Percentiles rank a stretch among this genome's conserved stretches.
These are phyloP conservation scores for Crotalus horridus DNA, from an alignment of 2,113 vertebrate species.

Conservation along the genomic window DNA sequence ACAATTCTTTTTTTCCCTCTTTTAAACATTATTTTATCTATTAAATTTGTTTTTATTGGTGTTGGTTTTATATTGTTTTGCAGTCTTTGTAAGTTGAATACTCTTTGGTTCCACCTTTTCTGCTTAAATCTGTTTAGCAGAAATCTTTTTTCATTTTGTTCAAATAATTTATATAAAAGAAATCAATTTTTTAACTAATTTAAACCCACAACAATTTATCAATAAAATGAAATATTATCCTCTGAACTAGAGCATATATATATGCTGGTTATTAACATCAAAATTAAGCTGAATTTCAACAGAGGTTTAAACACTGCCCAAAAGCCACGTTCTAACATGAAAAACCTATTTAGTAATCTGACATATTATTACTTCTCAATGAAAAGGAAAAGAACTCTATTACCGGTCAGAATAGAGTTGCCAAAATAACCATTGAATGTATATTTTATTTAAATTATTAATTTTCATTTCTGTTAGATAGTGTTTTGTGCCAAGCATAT, in stretches of 20 bases:
- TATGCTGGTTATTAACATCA: neutral
- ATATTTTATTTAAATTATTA: neutral
- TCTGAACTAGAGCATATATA: neutral
- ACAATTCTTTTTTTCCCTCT: neutral
- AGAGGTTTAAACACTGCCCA: neutral
- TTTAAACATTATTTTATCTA: neutral
- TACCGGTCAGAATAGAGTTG: neutral
- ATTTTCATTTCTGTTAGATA: rapidly evolving
- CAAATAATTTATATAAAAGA: neutral
- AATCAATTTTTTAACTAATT: neutral
- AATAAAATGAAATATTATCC: neutral
- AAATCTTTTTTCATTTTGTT: neutral
- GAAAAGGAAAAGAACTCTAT: neutral
- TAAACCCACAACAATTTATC: neutral
- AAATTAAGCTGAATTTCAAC: neutral
- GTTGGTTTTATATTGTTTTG: neutral
- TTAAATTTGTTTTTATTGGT: neutral
- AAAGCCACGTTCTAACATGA: neutral
- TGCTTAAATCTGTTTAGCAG: neutral
- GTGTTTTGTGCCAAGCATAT: neutral
- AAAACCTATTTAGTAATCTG: neutral
- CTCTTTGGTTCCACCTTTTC: neutral
- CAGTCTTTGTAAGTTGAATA: neutral
- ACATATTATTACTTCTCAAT: neutral
- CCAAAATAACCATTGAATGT: neutral